A percentile compares a stretch with the other conserved stretches of the same genome.
These are phyloP conservation scores for Diplodus puntazzo DNA, from an alignment of 2,797 vertebrate genomes.

Conservation along the genomic window DNA sequence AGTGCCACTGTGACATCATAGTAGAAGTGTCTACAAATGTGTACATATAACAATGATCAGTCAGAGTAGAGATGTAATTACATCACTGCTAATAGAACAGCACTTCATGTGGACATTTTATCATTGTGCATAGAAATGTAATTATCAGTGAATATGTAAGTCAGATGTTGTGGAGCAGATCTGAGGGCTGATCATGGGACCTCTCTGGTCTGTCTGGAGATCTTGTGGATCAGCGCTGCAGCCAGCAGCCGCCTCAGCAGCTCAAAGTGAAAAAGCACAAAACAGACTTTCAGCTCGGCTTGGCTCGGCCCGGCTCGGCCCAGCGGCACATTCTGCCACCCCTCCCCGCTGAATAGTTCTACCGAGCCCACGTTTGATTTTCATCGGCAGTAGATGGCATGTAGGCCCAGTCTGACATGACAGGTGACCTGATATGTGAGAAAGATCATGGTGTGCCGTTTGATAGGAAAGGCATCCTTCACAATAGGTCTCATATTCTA, in stretches of 20 bases:
- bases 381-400: not conserved
- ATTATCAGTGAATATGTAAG: constrained; percentile 13
- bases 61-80: constrained; percentile 8
- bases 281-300: constrained; percentile 19
- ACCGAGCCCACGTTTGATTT: constrained; percentile 1
- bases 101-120: constrained; percentile 2
- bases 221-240: constrained; percentile 33
- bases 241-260: constrained; percentile 48
- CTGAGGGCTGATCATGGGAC: constrained; percentile 48
- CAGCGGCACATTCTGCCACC: constrained; percentile 8
- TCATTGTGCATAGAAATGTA: constrained; percentile 11
- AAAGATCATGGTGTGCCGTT: not conserved
- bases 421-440: not conserved
- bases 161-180: not conserved
- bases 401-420: not conserved
- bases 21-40: constrained; percentile 7
- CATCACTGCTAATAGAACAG: constrained; percentile 13
- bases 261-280: constrained; percentile 44
- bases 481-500: constrained; percentile 13
- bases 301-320: constrained; percentile 1
- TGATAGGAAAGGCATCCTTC: not conserved
- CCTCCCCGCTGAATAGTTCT: not conserved
- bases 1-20: not conserved
- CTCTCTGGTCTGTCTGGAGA: constrained; percentile 45
- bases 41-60: not conserved